Evolutionary conservation across 1,140 invertebrate genomes (phyloP), one percentile per base, ranked within the genome.

Genomic region (Penaeus indicus): DNA sequence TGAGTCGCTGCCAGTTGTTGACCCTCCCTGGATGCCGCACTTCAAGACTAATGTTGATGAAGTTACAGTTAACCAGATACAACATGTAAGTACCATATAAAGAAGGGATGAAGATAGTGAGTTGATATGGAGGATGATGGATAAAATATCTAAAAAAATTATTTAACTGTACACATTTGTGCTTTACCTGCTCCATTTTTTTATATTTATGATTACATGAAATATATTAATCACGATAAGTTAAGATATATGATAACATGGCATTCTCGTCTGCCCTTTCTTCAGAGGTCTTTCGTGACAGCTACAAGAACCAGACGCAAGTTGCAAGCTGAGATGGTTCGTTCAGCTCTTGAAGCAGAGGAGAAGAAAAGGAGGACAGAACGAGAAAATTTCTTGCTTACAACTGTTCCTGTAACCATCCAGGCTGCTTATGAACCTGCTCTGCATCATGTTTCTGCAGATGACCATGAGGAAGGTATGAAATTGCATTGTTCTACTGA

Each of bases 231-330:
- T 72, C 42, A 63, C 82, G 38, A 2, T 21, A 47, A 64, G 0
- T 75, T 1, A 79, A 19, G 42, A 8, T 78, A 11, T 25, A 38
- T 87, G 54, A 47, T 67, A 8, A 38, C 11, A 61, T 54, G 27
- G 42, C 61, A 18, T 69, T 80, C 8, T 62, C 21, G 60, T 89
- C 18, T 88, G 72, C 89, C 91, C 67, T 91, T 83, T 91, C 93
- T 93, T 47, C 93, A 99, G 97, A 95, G 97, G 92, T 98, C 98
- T 21, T 94, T 99, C 91, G 98, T 99, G 25, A 99, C 99, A 54
- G 98, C 99, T 2, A 99, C 98, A 0, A 99, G 99, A 93, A 99
- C 98, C 0, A 95, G 99, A 32, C 98, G 99, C 91, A 99, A 99
- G 92, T 98, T 99, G 92, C 98, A 99, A 93, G 99, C 99, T 63